Evolutionary conservation across 2,888 invertebrate genomes (phyloP).

Genomic region (Drosophila borborema): DNA sequence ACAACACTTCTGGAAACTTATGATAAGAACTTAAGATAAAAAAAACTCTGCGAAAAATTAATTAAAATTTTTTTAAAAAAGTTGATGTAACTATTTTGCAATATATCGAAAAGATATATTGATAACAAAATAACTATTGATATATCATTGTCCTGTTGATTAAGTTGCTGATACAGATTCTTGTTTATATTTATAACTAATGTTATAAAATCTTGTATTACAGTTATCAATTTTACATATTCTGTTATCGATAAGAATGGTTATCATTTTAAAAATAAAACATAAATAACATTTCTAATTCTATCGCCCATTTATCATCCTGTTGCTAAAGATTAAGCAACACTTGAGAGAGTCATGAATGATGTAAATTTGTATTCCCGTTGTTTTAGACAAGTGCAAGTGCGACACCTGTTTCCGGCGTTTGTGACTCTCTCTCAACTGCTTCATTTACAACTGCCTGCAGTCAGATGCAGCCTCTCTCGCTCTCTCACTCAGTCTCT

Average conservation of each 20-base stretch:
- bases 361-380: constrained; percentile 30
- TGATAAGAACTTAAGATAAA: background rate
- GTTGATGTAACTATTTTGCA: background rate
- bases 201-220: background rate
- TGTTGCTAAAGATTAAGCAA: constrained; percentile 13
- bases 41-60: background rate
- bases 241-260: background rate
- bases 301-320: background rate
- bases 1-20: background rate
- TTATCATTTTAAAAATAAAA: no score
- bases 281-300: background rate
- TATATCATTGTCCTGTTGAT: background rate
- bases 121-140: background rate
- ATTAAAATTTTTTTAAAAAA: background rate
- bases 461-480: constrained; percentile 1
- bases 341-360: constrained; percentile 14
- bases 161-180: no score
- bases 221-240: background rate
- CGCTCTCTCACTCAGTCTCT: background rate
- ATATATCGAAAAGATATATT: background rate
- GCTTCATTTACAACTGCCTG: constrained; percentile 34
- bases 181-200: no score
- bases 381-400: constrained; percentile 46
- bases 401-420: constrained; percentile 76
- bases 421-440: constrained; percentile 33